Percentiles rank a stretch among this genome's conserved stretches.
These are phyloP conservation scores for Rotaria macrura DNA, from an alignment of 2,888 invertebrate species.

Conservation along the genomic window DNA sequence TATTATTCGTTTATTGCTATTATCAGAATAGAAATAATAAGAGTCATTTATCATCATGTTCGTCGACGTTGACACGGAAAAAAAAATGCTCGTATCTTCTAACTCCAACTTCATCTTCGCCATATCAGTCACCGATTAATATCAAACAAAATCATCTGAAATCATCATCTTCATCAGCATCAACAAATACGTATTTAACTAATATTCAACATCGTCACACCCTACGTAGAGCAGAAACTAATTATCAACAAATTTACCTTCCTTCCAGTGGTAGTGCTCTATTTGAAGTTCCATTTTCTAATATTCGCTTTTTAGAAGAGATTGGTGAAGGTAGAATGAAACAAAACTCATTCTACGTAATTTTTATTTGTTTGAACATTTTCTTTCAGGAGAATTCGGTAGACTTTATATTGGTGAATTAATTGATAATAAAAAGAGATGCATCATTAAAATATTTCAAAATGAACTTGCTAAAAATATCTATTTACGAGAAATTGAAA, in stretches of 20 bases:
- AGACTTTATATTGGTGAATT: conserved; percentile 90
- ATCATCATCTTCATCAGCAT: not conserved
- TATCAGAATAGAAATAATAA: not conserved
- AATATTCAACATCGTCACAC: not conserved
- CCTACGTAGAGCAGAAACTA: not conserved
- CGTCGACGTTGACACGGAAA: not conserved
- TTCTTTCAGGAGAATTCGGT: conserved; percentile 68
- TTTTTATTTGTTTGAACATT: not conserved
- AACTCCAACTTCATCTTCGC: not conserved
- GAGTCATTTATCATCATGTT: not conserved
- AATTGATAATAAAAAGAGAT: conserved; percentile 50
- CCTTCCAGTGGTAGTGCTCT: not conserved
- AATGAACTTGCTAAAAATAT: conserved; percentile 55
- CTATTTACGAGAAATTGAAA: not conserved
- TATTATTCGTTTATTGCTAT: not conserved
- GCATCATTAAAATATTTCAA: conserved; percentile 87
- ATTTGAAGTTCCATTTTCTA: not conserved
- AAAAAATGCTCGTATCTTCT: not conserved
- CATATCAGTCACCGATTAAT: no score
- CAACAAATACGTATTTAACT: not conserved
- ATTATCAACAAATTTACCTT: not conserved
- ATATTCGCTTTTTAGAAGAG: not conserved
- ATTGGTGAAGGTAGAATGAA: not conserved
- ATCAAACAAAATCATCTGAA: no score
- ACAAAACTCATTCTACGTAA: not conserved